Percentiles rank a stretch among this genome's conserved stretches.
phyloP scores from a whole-genome alignment of 1,140 invertebrate species.

The Conus ventricosus region DNA sequence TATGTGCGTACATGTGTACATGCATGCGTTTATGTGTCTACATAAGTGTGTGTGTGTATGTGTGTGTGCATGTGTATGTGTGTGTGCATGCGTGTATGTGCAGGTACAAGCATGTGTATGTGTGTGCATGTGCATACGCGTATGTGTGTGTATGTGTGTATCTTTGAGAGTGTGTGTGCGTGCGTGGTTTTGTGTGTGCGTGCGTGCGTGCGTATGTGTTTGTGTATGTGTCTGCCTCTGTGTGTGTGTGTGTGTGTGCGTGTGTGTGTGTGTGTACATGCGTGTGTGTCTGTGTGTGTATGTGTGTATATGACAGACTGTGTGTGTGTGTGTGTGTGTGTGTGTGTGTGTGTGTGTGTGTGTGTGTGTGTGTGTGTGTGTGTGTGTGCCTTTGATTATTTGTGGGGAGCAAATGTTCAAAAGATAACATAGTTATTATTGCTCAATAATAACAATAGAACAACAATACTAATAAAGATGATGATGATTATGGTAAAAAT shows the following conservation, averaged over 20 bases:
- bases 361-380: neutral
- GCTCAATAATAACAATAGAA: neutral
- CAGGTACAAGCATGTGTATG: neutral
- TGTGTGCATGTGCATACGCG: constrained; percentile 10
- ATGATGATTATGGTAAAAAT: too few species aligned
- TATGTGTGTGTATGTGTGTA: constrained; percentile 23
- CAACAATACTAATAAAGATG: too few species aligned
- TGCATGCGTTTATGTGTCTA: neutral
- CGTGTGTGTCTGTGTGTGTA: constrained; percentile 25
- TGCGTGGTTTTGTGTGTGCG: constrained; percentile 16
- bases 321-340: neutral
- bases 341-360: neutral
- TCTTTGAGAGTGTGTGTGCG: neutral
- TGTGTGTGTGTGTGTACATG: neutral
- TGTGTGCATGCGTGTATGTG: too few species aligned
- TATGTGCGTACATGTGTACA: neutral
- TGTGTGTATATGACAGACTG: too few species aligned
- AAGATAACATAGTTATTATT: neutral
- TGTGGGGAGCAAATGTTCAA: neutral
- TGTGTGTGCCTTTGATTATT: neutral
- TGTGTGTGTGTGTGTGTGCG: neutral
- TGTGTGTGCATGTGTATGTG: too few species aligned
- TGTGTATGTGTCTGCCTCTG: neutral
- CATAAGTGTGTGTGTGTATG: too few species aligned
- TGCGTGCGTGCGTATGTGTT: constrained; percentile 21